These are phyloP conservation scores for Pseudachorutes palmiensis DNA, from an alignment of 1,140 invertebrate species.

Conservation along the genomic window DNA sequence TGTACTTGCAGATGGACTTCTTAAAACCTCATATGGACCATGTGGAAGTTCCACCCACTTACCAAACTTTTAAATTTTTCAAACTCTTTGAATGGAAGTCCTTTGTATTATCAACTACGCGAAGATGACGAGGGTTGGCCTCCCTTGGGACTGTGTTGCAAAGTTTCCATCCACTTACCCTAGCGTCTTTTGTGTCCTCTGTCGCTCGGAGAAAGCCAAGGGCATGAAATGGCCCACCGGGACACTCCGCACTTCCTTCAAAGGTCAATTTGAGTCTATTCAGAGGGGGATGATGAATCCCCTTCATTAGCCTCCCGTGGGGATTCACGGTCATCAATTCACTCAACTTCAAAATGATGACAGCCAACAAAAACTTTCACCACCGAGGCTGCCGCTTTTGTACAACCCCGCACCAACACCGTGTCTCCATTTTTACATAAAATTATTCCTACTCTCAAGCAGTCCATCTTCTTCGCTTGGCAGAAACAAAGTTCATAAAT, in stretches of 20 bases:
- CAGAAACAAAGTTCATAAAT: conserved; percentile 10
- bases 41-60: background rate
- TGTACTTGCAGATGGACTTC: conserved; percentile 7
- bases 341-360: background rate
- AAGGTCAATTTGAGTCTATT: conserved; percentile 32
- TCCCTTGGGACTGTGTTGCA: background rate
- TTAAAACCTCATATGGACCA: background rate
- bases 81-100: background rate
- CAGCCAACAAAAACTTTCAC: background rate
- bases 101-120: background rate
- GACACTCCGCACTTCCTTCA: conserved; percentile 29
- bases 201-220: conserved; percentile 15
- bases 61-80: background rate
- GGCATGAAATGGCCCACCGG: conserved; percentile 31
- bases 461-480: background rate
- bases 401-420: no score
- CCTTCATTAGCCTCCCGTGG: background rate
- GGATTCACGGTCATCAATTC: background rate
- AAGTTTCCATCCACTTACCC: conserved; percentile 2
- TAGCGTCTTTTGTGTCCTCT: background rate
- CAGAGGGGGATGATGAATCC: conserved; percentile 19
- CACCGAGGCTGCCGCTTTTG: no score
- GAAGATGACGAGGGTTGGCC: background rate
- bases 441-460: no score
- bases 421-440: no score